A percentile compares a stretch with the other conserved stretches of the same genome.
phyloP scores from a whole-genome alignment of 2,113 vertebrate species.

The Cryptomyrus ogoouensis region DNA sequence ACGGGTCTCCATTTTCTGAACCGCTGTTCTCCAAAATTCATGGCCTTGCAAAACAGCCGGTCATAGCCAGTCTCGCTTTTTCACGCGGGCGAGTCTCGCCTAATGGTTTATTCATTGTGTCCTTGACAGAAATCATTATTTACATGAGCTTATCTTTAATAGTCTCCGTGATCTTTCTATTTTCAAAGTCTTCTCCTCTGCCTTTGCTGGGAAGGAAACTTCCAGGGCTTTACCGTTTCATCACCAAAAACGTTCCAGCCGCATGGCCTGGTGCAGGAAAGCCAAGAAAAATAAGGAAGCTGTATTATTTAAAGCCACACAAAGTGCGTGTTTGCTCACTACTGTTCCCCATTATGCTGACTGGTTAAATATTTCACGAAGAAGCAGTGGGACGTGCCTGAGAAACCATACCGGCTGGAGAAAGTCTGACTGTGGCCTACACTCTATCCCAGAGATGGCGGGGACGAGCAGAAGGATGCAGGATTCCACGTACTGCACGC shows the following conservation, averaged over 20 bases:
- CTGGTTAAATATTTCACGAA: conserved; percentile 24
- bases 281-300: conserved; percentile 9
- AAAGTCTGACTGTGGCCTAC: not conserved
- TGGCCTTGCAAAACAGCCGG: not conserved
- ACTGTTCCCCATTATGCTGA: conserved; percentile 16
- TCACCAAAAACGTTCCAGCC: not conserved
- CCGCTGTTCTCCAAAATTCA: not conserved
- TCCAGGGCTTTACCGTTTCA: not conserved
- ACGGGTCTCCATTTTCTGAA: not conserved
- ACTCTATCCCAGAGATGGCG: not conserved
- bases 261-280: not conserved
- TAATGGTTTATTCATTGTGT: conserved; percentile 27
- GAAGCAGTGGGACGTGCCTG: conserved; percentile 7
- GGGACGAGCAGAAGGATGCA: not conserved
- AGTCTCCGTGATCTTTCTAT: conserved; percentile 11
- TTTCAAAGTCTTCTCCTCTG: not conserved
- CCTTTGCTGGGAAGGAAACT: not conserved
- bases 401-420: not conserved
- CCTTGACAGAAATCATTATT: conserved; percentile 23
- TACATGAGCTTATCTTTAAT: conserved; percentile 27
- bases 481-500: not conserved
- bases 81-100: not conserved
- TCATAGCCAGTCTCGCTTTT: conserved; percentile 16
- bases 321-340: conserved; percentile 20
- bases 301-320: conserved; percentile 20